Conservation (phyloP, 2,797 vertebrate genomes). For the Naso thynnoides region DNA sequence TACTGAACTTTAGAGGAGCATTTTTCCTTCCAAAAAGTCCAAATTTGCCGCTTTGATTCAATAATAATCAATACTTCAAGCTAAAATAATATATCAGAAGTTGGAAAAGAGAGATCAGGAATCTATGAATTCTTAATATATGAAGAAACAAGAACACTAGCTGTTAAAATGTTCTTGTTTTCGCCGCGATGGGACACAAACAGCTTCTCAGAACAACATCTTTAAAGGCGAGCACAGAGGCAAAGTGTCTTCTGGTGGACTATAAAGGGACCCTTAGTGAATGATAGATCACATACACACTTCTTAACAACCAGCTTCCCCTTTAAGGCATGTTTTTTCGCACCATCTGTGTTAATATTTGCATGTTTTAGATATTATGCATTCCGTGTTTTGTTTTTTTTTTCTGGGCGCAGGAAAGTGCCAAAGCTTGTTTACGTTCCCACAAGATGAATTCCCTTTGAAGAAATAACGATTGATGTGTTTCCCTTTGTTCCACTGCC, state of each 20-base stretch:
- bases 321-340: conserved; percentile 40
- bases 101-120: conserved; percentile 7
- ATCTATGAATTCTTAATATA: conserved; percentile 21
- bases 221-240: conserved; percentile 3
- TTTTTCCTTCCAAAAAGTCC: too few relatives aligned
- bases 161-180: conserved; percentile 9
- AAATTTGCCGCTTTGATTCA: too few relatives aligned
- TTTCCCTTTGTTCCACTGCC: conserved; percentile 61
- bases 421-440: conserved; percentile 45
- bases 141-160: conserved; percentile 3
- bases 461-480: conserved; percentile 60
- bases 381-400: conserved; percentile 17
- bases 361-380: conserved; percentile 31
- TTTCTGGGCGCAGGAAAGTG: conserved; percentile 19
- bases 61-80: too few relatives aligned
- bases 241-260: conserved; percentile 5
- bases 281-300: conserved; percentile 28
- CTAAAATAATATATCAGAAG: conserved; percentile 1
- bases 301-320: conserved; percentile 1
- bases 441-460: conserved; percentile 57
- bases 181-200: conserved; percentile 2
- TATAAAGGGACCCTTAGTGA: conserved; percentile 13
- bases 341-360: conserved; percentile 40
- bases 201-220: neutral
- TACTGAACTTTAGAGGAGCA: too few relatives aligned